Evolutionary conservation across 2,888 invertebrate species (phyloP).

Genomic region (Leucophenga montana): DNA sequence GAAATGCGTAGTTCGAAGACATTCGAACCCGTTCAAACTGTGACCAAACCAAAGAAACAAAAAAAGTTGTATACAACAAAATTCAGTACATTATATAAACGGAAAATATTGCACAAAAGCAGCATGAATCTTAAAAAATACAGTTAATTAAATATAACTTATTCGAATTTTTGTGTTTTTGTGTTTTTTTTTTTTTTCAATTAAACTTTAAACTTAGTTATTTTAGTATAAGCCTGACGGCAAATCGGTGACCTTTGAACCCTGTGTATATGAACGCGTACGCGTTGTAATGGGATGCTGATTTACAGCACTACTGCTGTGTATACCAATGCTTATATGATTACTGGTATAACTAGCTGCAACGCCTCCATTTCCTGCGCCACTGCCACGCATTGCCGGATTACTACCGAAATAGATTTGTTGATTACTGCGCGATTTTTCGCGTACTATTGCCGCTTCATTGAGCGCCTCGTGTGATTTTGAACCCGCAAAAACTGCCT

Average conservation of each 20-base stretch:
- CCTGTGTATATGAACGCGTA: constrained; percentile 72
- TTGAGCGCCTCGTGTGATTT: constrained; percentile 74
- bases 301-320: constrained; percentile 76
- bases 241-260: constrained; percentile 81
- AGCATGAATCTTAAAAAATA: neutral
- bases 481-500: constrained; percentile 71
- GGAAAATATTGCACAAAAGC: constrained; percentile 21
- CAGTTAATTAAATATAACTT: neutral
- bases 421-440: constrained; percentile 71
- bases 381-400: constrained; percentile 65
- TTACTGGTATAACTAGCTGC: constrained; percentile 75
- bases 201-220: neutral
- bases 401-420: constrained; percentile 71
- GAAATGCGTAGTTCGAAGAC: neutral
- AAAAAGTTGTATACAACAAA: neutral
- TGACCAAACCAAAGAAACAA: neutral
- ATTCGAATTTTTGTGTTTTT: too few species aligned
- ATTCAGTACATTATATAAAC: too few species aligned
- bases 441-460: constrained; percentile 79
- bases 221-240: constrained; percentile 81
- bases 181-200: too few species aligned
- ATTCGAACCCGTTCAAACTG: constrained; percentile 8
- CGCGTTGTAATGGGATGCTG: constrained; percentile 69
- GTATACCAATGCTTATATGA: constrained; percentile 50
- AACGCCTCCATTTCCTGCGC: too few species aligned